Evolutionary conservation across 2,888 invertebrate genomes (phyloP), one percentile per base, ranked within the genome.

Genomic region (Busseola fusca): DNA sequence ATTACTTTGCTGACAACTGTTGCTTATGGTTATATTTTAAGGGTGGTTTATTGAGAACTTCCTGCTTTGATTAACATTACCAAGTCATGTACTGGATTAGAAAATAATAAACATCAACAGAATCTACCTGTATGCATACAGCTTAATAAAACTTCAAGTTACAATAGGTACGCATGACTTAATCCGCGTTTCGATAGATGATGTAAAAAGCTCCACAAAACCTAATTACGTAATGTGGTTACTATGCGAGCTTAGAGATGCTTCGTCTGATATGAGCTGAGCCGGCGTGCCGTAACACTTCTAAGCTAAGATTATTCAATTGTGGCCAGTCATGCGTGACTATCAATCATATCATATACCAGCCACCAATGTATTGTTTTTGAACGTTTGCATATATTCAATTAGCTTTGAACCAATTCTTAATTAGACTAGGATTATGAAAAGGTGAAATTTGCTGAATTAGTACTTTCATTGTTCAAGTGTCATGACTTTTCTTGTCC

Each of bases 161-260:
- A 74, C 67, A 71, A 70, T 72, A 71, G 62, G 58, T 67, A 83
- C 82, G 81, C 86, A 84, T 85, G 85, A 88, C 89, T 89, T 90
- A 89, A 88, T 88, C 86, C 82, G 73, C 77, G 76, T 83, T 87
- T 81, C 82, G 81, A 79, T 82, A 83, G 76, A 82, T 81, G 82
- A 74, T 83, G 87, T 84, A 87, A 91, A 89, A 86, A 80, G 73
- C 74, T 76, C 69, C 27, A 85, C 87, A 87, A 89, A 89, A 87
- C 85, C 81, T 85, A 84, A 84, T 89, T 88, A 87, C 87, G 87
- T 89, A 89, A 88, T 86, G 62, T 65, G 60, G 79, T 78, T 82
- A 69, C 79, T 67, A 81, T 50, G 64, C 78, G 59, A 82, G 67
- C 70, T 69, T 74, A 59, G 64, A 78, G 78, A 65, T 73, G 65